Base-by-base conservation (phyloP, 1,140 invertebrate genomes). In the Pogonus chalceus region DNA sequence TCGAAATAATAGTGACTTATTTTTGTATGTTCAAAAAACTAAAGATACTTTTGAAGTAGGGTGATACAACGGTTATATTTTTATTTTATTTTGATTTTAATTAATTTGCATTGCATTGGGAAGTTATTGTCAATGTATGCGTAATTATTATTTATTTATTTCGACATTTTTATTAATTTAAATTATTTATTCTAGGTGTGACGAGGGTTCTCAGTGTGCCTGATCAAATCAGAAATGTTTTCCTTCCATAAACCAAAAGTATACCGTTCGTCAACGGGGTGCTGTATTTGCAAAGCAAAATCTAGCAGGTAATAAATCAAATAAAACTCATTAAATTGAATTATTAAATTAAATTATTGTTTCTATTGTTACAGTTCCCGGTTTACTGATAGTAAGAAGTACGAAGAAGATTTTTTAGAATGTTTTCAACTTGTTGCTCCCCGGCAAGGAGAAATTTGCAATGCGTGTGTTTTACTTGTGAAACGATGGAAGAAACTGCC, bases 191-290 rank as follows among this genome's bases (percentile, higher is more conserved):
- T n/a, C n/a, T n/a, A n/a, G n/a, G n/a, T n/a, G n/a, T n/a, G n/a
- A n/a, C n/a, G n/a, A n/a, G n/a, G n/a, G n/a, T n/a, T n/a, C n/a
- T n/a, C n/a, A n/a, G n/a, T n/a, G n/a, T n/a, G n/a, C n/a, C n/a
- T n/a, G n/a, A n/a, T n/a, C n/a, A n/a, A n/a, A n/a, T 55, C 14
- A 62, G 75, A 65, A 62, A 92, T 92, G 89, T 92, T 90, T 70
- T 88, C 84, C 69, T 92, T 91, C 71, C 88, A 92, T 69, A 90
- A 88, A 69, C 89, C 88, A 54, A 89, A 90, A 77, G 88, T 90
- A 51, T 92, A 91, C 67, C 79, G 88, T 54, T 91, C 88, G 39
- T 76, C 81, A 35, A 83, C 82, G 52, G 88, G 89, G 47, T 92
- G 89, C 70, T 92, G 89, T 69, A 92, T 92, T 62, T 92, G 89